Evolutionary conservation across 2,888 invertebrate genomes (phyloP), one percentile per base, ranked within the genome.

Genomic region (Brachypterus glaber): DNA sequence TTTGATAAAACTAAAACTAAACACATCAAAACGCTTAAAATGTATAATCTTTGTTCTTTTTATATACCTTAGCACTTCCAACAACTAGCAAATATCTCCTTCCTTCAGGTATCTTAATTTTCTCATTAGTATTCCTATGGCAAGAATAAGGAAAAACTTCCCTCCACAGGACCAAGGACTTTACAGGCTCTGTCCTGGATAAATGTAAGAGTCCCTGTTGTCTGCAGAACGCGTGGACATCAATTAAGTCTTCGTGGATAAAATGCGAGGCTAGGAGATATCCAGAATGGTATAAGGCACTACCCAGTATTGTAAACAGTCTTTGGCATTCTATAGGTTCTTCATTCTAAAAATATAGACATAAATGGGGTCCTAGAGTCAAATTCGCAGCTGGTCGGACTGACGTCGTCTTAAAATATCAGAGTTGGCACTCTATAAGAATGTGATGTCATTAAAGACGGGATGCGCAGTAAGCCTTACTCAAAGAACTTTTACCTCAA

Each of bases 251-350:
- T 40, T 78, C 76, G 35, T 78, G 72, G 43, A 79, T 76, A 45
- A 91, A 68, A 63, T 91, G 90, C 4, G 82, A 83, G 40, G 82
- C 79, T 30, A 92, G 59, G 42, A 91, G 66, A 59, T 82, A 82
- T 11, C 81, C 82, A 51, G 77, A 68, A 47, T 68, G 72, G 48
- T 69, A 73, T 3, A 72, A 49, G 3, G 67, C 67, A 45, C 71
- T 71, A 9, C 73, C 74, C 31, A 70, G 59, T 26, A 74, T 68
- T 21, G 72, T 72, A 45, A 73, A 72, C 43, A 82, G 63, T 48
- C 86, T 70, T 68, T 84, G 81, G 53, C 81, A 81, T 51, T 79
- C 78, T 57, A 82, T 74, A 11, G 80, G 74, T 54, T 82, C 85
- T 58, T 86, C 85, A 53, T 81, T 85, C 67, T 82, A 60, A 30